A percentile compares a stretch with the other conserved stretches of the same genome.
These are phyloP conservation scores for Struthio camelus DNA, from an alignment of 2,113 vertebrate species.

Conservation along the genomic window DNA sequence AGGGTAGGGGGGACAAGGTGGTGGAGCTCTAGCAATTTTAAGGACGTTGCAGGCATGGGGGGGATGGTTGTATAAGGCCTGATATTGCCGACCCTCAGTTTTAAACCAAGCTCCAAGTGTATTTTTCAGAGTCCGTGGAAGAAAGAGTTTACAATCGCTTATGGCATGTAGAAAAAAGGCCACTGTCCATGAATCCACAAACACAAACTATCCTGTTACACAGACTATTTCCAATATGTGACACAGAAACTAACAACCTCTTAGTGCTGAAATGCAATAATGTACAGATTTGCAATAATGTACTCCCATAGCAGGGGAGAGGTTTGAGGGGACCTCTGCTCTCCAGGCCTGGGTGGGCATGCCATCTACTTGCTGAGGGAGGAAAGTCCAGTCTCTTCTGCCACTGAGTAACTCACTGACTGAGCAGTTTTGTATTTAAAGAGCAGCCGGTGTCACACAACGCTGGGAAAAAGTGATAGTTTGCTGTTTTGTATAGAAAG, in stretches of 20 bases:
- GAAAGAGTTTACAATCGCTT: neutral
- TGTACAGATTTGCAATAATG: neutral
- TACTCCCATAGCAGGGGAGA: neutral
- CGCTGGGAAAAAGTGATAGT: slow-evolving; percentile 16
- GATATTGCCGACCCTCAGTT: neutral
- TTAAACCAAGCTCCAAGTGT: neutral
- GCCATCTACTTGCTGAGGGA: neutral
- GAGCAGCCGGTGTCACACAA: neutral
- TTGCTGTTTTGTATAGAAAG: slow-evolving; percentile 67
- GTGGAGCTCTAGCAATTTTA: neutral
- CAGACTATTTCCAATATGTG: neutral
- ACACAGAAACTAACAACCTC: neutral
- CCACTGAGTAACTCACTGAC: slow-evolving; percentile 43
- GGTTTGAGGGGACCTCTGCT: neutral
- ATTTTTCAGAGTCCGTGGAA: neutral
- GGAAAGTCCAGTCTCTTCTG: neutral
- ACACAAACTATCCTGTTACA: neutral
- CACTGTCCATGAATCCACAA: neutral
- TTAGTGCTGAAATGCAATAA: neutral
- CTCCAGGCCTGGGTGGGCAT: neutral
- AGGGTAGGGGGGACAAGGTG: neutral
- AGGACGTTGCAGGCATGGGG: neutral
- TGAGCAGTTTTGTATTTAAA: slow-evolving; percentile 51
- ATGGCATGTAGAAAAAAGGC: neutral
- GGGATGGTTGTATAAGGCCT: neutral